A percentile compares a stretch with the other conserved stretches of the same genome.
These are phyloP conservation scores for Eurystomus gularis DNA, from an alignment of 2,113 vertebrate genomes.

Conservation along the genomic window DNA sequence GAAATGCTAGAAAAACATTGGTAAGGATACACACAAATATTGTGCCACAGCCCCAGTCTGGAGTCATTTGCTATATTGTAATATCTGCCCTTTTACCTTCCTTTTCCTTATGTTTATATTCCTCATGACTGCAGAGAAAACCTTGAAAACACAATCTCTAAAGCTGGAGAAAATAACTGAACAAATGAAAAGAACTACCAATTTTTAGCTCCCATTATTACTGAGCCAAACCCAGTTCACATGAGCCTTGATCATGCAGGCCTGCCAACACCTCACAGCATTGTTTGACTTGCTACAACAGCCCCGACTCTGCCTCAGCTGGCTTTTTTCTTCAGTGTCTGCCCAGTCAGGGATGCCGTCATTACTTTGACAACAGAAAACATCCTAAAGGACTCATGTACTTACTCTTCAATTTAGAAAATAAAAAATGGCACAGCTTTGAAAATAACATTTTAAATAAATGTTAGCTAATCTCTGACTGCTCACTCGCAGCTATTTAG, in stretches of 20 bases:
- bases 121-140: neutral
- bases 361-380: neutral
- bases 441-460: neutral
- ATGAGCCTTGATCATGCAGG: neutral
- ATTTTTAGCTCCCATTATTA: neutral
- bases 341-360: neutral
- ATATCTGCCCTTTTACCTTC: neutral
- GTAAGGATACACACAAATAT: neutral
- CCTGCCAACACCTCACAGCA: neutral
- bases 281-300: neutral
- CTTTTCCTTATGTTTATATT: neutral
- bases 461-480: neutral
- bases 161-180: neutral
- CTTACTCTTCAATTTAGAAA: neutral
- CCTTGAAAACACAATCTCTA: neutral
- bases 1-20: neutral
- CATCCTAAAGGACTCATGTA: neutral
- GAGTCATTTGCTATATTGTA: neutral
- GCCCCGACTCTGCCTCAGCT: neutral
- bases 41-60: neutral
- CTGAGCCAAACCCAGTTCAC: neutral
- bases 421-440: neutral
- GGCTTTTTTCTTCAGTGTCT: neutral
- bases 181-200: neutral
- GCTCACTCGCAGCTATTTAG: neutral